Evolutionary conservation across 2,113 vertebrate species (phyloP), one percentile per base, ranked within the genome.

Genomic region (Eulacestoma nigropectus): DNA sequence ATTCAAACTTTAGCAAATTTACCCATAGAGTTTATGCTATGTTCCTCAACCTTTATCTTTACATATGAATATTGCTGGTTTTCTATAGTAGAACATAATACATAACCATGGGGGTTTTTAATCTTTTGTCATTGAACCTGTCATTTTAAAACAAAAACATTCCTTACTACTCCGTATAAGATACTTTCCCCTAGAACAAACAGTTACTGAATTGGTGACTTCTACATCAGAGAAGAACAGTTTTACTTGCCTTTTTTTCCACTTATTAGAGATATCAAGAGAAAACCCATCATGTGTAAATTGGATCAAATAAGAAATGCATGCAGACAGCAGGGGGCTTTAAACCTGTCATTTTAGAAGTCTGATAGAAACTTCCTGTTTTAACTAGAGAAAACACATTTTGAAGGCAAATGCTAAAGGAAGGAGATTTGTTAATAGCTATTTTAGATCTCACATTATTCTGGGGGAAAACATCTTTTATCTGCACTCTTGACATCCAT

Each of bases 51-150:
- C 33, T 59, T 69, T 47, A 46, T 69, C 35, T 84, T 80, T 76
- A 30, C 15, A 19, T 56, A 32, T 47, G 70, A 59, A 30, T 80
- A 44, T 47, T 70, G 32, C 15, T 3, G 0, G 2, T 65, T 91
- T 85, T 88, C 55, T 74, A 0, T 63, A 53, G 18, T 49, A 63
- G 63, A 70, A 22, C 16, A 13, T 21, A 65, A 69, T 42, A 42
- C 1, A 3, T 39, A 53, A 33, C 29, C 1, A 1, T 33, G 16
- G 5, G 7, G 0, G 0, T 1, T 25, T 20, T 55, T 68, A 30
- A n/a, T 35, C 4, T 27, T 74, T 90, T 75, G 32, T 64, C 23
- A 70, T 21, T 86, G 27, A 67, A 69, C 27, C 6, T 76, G 22
- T 41, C 3, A 42, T 85, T 89, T 69, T 52, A 77, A 83, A 95